Base-by-base conservation (phyloP, 2,113 vertebrate genomes). In the Corvus moneduloides region DNA sequence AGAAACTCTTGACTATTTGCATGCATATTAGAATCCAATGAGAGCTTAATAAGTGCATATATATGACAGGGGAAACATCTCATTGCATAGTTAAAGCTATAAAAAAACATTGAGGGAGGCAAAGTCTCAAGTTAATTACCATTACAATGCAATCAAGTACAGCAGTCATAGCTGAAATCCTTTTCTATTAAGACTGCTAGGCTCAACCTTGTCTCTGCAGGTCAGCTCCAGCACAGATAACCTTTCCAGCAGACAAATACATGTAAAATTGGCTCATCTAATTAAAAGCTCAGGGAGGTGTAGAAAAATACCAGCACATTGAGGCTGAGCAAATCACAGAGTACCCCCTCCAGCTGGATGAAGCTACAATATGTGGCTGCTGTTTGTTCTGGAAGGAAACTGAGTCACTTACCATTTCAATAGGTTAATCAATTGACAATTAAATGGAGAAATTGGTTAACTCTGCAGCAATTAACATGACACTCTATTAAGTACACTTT, bases 371-470 rank as follows among this genome's bases (percentile, higher is more conserved):
- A 97, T 93, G 98, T 82, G 67, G 94, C 96, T 94, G 97, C 96
- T 98, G 97, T 98, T 98, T 98, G 98, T 97, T 98, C 98, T 98
- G 97, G 98, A 98, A 98, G 98, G 98, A 98, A 98, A 98, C 98
- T 98, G 98, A 98, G 98, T 98, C 98, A 98, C 97, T 98, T 98
- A 98, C 98, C 98, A 98, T 98, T 98, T 98, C 98, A 98, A 98
- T 98, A 98, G 98, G 98, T 98, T 98, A 98, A 98, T 98, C 98
- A 98, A 98, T 98, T 98, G 97, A 97, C 98, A 98, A 98, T 98
- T 98, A 98, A 98, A 98, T 97, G 97, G 97, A 98, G 98, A 98
- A 98, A 98, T 98, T 98, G 98, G 98, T 98, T 98, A 98, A 98
- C 97, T 98, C 97, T 17, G 96, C 98, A 98, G 98, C 98, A 98